Base-by-base conservation (phyloP, 2,113 vertebrate species). In the Xiphophorus hellerii region DNA sequence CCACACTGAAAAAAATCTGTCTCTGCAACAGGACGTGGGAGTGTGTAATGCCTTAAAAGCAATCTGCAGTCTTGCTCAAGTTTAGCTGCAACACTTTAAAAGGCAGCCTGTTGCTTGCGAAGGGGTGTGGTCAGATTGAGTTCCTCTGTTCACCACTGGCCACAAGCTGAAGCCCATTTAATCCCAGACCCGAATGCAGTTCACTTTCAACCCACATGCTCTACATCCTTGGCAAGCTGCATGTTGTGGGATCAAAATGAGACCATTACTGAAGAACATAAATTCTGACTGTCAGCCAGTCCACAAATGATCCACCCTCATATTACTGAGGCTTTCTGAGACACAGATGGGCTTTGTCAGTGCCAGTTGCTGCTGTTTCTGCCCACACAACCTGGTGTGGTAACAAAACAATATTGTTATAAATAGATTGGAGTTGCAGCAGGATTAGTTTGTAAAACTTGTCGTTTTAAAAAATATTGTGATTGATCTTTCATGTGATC, bases 131-230 rank as follows among this genome's bases (percentile, higher is more conserved):
- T 81, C 76, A 70, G 68, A 75, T 64, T 73, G 35, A 81, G 87
- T 87, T 90, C 66, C 81, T 76, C 71, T 69, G 72, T 91, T 93
- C 71, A 83, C 84, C 77, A 78, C 88, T 78, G 69, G 80, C 92
- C 87, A 90, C 90, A 91, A 88, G 82, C 87, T 82, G 83, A 69
- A 81, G 84, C 70, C 68, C 73, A 86, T 89, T 89, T 89, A 84
- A 85, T 89, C 66, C 64, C 65, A 39, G 64, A 64, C 75, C 78
- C 83, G 83, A 87, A 74, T 30, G 74, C 73, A 54, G 29, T 74
- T 58, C 66, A 1, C 70, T 75, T 71, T 80, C 87, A 76, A 37
- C 91, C 91, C 91, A 91, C 89, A 88, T 17, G 42, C 78, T 91
- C 82, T 44, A 66, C 62, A 35, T 80, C 78, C 73, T 86, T 82